Percentiles rank a stretch among this genome's conserved stretches.
Conservation (phyloP, 2,888 invertebrate species). For the Bombylius major region DNA sequence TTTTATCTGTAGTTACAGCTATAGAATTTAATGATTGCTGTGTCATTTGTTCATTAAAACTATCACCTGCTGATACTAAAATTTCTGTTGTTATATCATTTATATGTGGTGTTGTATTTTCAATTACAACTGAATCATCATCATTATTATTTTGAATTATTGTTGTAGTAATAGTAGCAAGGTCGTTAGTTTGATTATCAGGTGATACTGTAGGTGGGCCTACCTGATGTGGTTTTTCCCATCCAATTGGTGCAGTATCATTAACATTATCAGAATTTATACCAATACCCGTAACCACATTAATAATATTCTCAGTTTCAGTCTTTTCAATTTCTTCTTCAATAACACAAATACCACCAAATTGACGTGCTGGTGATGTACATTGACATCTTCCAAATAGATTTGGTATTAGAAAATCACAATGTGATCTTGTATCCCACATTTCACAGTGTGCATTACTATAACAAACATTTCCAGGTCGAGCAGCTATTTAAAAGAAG, state of each 20-base stretch:
- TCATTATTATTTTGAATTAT: neutral
- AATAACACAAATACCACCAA: slow-evolving; percentile 49
- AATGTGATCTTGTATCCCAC: slow-evolving; percentile 71
- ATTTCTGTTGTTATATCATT: neutral
- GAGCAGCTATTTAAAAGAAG: slow-evolving; percentile 54
- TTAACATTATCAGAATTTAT: no score
- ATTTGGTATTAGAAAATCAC: slow-evolving; percentile 80
- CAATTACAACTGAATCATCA: neutral
- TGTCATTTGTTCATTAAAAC: neutral
- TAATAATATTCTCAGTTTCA: no score
- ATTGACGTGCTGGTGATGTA: slow-evolving; percentile 50
- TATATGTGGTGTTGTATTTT: neutral
- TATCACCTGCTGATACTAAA: neutral
- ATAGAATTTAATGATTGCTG: neutral
- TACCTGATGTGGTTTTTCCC: slow-evolving; percentile 6
- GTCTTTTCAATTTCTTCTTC: neutral
- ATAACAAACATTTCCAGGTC: slow-evolving; percentile 77
- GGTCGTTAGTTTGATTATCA: neutral
- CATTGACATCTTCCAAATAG: slow-evolving; percentile 82
- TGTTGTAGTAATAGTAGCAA: neutral
- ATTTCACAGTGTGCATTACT: slow-evolving; percentile 79
- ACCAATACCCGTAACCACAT: no score
- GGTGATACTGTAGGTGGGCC: neutral
- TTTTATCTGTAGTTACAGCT: neutral
- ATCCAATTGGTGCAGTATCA: neutral